phyloP scores from a whole-genome alignment of 2,113 vertebrate species.

The Gallinago undulata region DNA sequence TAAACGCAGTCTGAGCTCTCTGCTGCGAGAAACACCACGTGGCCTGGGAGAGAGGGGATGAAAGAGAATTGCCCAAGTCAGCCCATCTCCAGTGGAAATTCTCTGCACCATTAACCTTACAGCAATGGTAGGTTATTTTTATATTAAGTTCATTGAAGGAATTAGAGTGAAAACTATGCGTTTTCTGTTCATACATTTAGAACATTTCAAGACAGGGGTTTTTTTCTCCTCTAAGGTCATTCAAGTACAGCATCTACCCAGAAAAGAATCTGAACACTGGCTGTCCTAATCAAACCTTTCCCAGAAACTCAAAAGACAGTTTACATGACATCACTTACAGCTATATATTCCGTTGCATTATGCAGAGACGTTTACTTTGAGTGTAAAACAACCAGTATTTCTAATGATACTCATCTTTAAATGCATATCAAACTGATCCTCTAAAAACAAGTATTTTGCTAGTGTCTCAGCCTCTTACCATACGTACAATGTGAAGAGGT shows the following conservation, averaged over 20 bases:
- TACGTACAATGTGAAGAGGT: accelerated
- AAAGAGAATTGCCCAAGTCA: neutral
- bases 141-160: constrained; percentile 3
- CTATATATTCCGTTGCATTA: neutral
- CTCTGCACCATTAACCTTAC: neutral
- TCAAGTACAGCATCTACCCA: neutral
- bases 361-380: neutral
- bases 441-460: neutral
- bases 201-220: neutral
- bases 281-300: constrained; percentile 12
- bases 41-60: neutral
- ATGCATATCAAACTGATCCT: neutral
- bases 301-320: constrained; percentile 21
- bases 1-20: neutral
- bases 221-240: neutral
- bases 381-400: neutral
- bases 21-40: neutral
- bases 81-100: neutral
- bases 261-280: neutral
- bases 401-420: neutral
- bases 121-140: constrained; percentile 12
- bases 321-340: neutral
- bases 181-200: neutral
- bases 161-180: constrained; percentile 9
- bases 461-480: neutral